Conservation (phyloP, 1,140 invertebrate genomes). For the Lamellibrachia luymesi region DNA sequence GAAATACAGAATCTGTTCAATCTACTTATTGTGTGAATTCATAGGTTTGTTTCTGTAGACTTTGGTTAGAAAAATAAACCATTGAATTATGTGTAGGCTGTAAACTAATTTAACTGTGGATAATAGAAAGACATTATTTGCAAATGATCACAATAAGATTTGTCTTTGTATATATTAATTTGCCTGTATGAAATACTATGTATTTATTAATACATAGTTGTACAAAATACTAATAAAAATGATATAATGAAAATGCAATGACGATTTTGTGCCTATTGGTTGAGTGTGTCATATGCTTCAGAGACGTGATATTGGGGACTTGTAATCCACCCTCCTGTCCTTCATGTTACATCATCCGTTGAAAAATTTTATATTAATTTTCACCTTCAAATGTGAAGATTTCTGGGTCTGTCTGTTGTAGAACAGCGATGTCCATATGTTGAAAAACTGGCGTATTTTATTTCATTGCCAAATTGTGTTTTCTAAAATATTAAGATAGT, state of each 20-base stretch:
- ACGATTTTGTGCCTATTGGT: background rate
- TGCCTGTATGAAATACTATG: background rate
- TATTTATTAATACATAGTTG: conserved; percentile 6
- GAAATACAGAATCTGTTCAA: background rate
- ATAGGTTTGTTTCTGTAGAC: background rate
- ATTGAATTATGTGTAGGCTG: background rate
- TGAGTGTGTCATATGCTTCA: background rate
- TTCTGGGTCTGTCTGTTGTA: too few species aligned
- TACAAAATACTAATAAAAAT: conserved; percentile 1
- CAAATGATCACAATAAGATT: background rate
- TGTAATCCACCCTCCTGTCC: too few species aligned
- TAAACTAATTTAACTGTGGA: background rate
- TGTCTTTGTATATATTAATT: background rate
- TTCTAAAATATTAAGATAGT: too few species aligned
- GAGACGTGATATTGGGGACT: too few species aligned
- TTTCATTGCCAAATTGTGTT: too few species aligned
- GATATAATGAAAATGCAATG: background rate
- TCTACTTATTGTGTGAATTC: background rate
- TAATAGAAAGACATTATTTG: background rate
- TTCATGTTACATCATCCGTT: too few species aligned
- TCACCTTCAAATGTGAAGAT: too few species aligned
- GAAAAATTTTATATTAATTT: too few species aligned
- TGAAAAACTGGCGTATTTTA: too few species aligned
- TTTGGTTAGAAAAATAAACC: background rate
- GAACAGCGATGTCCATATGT: too few species aligned